Conservation (phyloP, 1,140 invertebrate genomes). For the Cardiocondyla obscurior region DNA sequence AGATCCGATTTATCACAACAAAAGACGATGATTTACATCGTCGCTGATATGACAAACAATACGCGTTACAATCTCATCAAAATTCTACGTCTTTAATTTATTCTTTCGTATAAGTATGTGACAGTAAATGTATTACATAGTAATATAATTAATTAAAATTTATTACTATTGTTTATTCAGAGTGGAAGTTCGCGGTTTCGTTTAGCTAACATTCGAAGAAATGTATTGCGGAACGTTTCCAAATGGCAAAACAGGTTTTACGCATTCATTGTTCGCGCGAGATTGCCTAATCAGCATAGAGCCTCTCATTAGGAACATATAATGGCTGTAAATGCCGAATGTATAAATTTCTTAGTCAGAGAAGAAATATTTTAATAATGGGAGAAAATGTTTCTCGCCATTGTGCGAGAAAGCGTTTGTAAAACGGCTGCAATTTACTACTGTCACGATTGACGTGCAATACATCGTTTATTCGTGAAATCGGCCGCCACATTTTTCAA, state of each 20-base stretch:
- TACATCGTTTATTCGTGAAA: slow-evolving; percentile 12
- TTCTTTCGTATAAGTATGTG: background rate
- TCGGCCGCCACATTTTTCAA: slow-evolving; percentile 20
- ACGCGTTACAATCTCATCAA: slow-evolving; percentile 4
- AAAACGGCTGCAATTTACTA: slow-evolving; percentile 47
- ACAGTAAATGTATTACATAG: background rate
- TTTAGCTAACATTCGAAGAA: background rate
- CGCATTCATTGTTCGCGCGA: slow-evolving; percentile 39
- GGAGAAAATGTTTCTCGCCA: slow-evolving; percentile 39
- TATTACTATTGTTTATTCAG: background rate
- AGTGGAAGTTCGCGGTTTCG: slow-evolving; percentile 17
- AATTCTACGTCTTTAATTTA: background rate
- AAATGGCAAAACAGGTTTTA: slow-evolving; percentile 23
- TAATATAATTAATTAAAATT: slow-evolving; percentile 25
- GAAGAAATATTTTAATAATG: slow-evolving; percentile 28
- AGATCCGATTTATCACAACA: slow-evolving; percentile 8
- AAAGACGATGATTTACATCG: slow-evolving; percentile 10
- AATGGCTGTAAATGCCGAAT: slow-evolving; percentile 38
- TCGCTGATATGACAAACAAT: background rate
- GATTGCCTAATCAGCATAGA: slow-evolving; percentile 46
- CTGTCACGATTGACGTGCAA: slow-evolving; percentile 59
- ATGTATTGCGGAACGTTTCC: background rate
- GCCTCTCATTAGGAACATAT: slow-evolving; percentile 54
- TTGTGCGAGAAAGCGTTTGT: slow-evolving; percentile 45
- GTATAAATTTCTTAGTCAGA: slow-evolving; percentile 39